Evolutionary conservation across 2,888 invertebrate genomes (phyloP), one percentile per base, ranked within the genome.

Genomic region (Nowickia ferox): DNA sequence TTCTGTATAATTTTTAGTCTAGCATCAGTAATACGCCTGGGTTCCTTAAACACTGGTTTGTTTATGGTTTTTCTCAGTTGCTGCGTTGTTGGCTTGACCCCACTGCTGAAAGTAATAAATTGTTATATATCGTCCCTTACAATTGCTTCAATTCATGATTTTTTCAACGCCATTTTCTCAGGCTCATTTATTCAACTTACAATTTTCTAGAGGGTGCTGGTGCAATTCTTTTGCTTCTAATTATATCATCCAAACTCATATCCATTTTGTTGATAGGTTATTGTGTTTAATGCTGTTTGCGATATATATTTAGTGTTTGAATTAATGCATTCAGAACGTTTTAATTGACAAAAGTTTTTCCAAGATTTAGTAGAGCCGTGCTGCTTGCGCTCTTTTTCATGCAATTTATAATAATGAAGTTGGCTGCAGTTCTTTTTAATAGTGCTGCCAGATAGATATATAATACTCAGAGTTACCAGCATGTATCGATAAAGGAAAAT

Each of bases 1-100:
- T 96, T 97, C 66, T 95, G 95, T 87, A 97, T 95, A 55, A 97
- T 96, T 92, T 96, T 96, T 88, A 96, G 95, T 68, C 97, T 94
- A 19, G 97, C 97, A 93, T 97, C 97, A 30, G 88, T 87, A 22
- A 88, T 85, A 15, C 88, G 90, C 8, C 82, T 59, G 6, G 38
- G 53, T 17, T 84, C 77, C 66, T 89, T 90, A 22, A 89, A 89
- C 1, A 66, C 74, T 5, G 88, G 86, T 44, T 87, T 88, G n/a
- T 86, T 88, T 0, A 87, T 48, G 9, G 87, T 74, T 75, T 87
- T 89, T 2, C 88, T 87, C 15, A 89, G 76, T n/a, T 61, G 75
- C 13, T 88, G 84, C 15, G 53, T 8, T 0, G n/a, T 19, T 40
- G 66, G 76, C 10, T 78, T 87, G 51, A 51, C 38, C 2, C 38